Evolutionary conservation across 2,888 invertebrate genomes (phyloP).

Genomic region (Conus canariensis): DNA sequence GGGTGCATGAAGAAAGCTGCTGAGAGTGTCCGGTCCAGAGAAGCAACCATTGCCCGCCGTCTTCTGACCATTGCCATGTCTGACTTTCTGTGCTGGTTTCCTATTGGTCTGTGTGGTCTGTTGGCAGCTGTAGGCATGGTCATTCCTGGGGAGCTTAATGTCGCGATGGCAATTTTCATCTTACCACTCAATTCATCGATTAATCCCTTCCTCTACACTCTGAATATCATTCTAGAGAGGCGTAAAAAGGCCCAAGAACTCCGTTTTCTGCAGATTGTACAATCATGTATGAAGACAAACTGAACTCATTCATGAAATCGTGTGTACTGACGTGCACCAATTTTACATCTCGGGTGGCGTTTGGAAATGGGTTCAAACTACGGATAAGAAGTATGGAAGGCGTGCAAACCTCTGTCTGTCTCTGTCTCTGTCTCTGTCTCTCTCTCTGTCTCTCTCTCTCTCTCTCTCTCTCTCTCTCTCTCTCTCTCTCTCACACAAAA

Average conservation of each 20-base stretch:
- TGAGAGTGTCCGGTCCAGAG: neutral
- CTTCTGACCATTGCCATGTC: slow-evolving; percentile 17
- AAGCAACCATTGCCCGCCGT: neutral
- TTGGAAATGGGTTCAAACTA: too few relatives aligned
- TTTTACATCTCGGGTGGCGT: too few relatives aligned
- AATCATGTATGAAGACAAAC: neutral
- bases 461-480: too few relatives aligned
- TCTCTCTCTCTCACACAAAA: too few relatives aligned
- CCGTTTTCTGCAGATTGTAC: neutral
- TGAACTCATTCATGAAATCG: too few relatives aligned
- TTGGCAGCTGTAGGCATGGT: neutral
- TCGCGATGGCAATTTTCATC: neutral
- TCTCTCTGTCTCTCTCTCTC: too few relatives aligned
- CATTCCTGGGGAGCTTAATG: slow-evolving; percentile 12
- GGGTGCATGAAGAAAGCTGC: neutral
- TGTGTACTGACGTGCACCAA: too few relatives aligned
- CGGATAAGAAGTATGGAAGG: too few relatives aligned
- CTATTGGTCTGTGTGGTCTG: slow-evolving; percentile 26
- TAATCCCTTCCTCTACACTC: neutral
- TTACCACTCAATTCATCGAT: neutral
- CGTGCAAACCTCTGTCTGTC: too few relatives aligned
- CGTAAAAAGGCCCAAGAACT: neutral
- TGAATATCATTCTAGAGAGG: neutral
- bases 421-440: too few relatives aligned
- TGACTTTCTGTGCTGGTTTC: slow-evolving; percentile 33